phyloP scores from a whole-genome alignment of 2,797 vertebrate genomes.

The Taenioides sp. region DNA sequence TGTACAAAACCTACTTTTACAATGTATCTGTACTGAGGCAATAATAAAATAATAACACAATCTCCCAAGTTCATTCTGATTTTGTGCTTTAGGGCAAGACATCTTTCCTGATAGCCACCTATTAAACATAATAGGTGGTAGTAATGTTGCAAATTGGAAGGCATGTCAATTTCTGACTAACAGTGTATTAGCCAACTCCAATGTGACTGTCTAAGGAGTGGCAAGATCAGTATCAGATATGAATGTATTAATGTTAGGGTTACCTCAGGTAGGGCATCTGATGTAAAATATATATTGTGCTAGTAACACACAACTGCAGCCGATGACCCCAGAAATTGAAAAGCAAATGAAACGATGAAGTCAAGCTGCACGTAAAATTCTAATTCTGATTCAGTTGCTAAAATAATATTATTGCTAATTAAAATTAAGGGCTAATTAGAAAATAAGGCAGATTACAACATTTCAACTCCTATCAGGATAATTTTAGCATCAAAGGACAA shows the following conservation, averaged over 20 bases:
- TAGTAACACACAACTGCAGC: neutral
- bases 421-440: slow-evolving; percentile 8
- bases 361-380: neutral
- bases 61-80: neutral
- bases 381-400: neutral
- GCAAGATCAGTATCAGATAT: neutral
- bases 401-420: slow-evolving; percentile 9
- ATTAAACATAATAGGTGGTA: no score
- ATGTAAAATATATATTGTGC: neutral
- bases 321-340: neutral
- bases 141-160: neutral
- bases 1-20: no score
- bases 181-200: no score
- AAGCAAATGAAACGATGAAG: neutral
- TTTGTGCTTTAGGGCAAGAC: neutral
- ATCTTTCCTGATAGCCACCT: neutral
- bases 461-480: neutral
- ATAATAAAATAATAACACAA: neutral
- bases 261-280: neutral
- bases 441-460: neutral
- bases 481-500: slow-evolving; percentile 7
- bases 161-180: neutral
- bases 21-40: no score
- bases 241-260: neutral
- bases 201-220: neutral